Base-by-base conservation (phyloP, 2,113 vertebrate species). In the Perccottus glenii region DNA sequence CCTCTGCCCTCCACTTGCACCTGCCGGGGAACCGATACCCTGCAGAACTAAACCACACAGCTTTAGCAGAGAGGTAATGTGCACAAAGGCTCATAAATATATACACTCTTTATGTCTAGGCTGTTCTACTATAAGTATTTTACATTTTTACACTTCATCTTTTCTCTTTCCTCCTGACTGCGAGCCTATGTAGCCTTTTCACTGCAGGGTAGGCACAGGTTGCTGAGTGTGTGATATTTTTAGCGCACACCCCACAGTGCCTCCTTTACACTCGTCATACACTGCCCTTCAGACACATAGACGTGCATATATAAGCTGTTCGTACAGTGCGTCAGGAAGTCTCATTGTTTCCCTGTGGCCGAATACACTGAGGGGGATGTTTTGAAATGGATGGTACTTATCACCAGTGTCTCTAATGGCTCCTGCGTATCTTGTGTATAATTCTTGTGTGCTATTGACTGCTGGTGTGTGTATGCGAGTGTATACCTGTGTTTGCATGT, bases 1-100 rank as follows among this genome's bases (percentile, higher is more conserved):
- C 93, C 0, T 96, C 95, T 0, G 94, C 95, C 42, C 94, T 97
- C 85, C 96, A 98, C 85, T 91, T 98, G 67, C 96, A 98, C 86
- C 90, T 98, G 78, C 95, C 95, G 0, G 95, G 95, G 32, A 93
- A 94, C 36, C 93, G 94, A 60, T 98, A 98, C 90, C 94, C 95
- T 0, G 86, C 91, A 0, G 96, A 98, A 80, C 91, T 98, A 14
- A 91, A 75, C 80, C 90, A 91, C 92, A 5, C 95, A 92, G 87
- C 91, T 75, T 4, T 95, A 88, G 59, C 93, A 92, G 75, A 94
- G 93, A 0, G 96, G 95, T 97, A 85, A 62, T 43, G 40, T 12
- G 43, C 53, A 55, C 52, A 67, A 53, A 36, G 8, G 49, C 16
- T 49, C 46, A 56, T 11, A 58, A 11, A 16, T 19, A 9, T 43